These are phyloP conservation scores for Macrophya alboannulata DNA, from an alignment of 2,888 invertebrate genomes.

Conservation along the genomic window DNA sequence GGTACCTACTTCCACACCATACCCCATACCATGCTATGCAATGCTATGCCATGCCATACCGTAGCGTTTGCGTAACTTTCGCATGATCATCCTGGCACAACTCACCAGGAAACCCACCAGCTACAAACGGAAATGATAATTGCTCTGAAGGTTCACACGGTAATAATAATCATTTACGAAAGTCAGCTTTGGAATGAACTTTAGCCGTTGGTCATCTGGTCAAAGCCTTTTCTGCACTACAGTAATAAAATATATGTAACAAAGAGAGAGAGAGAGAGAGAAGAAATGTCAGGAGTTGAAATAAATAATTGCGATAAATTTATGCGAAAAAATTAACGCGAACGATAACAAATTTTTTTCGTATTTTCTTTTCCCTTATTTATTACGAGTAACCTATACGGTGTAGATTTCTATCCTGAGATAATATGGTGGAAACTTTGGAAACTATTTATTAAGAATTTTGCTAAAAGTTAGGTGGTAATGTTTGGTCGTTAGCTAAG, in stretches of 20 bases:
- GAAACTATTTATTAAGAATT: conserved; percentile 36
- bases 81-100: background rate
- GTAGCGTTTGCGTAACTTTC: conserved; percentile 45
- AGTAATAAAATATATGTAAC: background rate
- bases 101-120: conserved; percentile 16
- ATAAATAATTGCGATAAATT: background rate
- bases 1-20: background rate
- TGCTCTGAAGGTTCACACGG: conserved; percentile 40
- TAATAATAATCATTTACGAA: conserved; percentile 40
- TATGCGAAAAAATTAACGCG: background rate
- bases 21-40: no score
- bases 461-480: conserved; percentile 2
- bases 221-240: background rate
- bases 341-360: background rate
- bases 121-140: conserved; percentile 52
- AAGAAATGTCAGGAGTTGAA: background rate
- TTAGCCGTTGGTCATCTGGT: background rate
- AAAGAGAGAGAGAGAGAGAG: background rate
- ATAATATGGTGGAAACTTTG: background rate
- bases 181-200: background rate
- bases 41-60: background rate
- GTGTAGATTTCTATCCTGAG: conserved; percentile 6
- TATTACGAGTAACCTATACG: background rate
- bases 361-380: background rate
- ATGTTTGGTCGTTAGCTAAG: conserved; percentile 46